Base-by-base conservation (phyloP, 2,113 vertebrate species). In the Epinephelus fuscoguttatus region DNA sequence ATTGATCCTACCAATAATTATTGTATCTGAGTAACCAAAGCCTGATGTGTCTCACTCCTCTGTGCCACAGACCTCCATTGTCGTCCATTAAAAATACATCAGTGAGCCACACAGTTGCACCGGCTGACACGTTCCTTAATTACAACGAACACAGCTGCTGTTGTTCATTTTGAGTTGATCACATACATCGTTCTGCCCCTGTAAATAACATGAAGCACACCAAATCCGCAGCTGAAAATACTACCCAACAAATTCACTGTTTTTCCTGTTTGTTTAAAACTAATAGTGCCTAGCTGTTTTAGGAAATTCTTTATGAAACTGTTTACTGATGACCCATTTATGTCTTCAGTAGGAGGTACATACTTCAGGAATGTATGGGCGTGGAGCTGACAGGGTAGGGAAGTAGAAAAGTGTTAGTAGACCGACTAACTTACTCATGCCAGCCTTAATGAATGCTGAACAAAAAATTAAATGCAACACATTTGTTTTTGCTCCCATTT, bases 11-110 rank as follows among this genome's bases (percentile, higher is more conserved):
- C 12, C 14, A 40, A 55, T 14, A 42, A 70, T 21, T 13, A 25
- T 14, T 42, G 15, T 15, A 49, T 42, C 52, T 71, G 15, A 42
- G 30, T 50, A 6, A 45, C 67, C 67, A 69, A 49, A 25, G 23
- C 9, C 17, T 19, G 27, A 69, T 40, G 4, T 19, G 56, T 56
- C 14, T 25, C n/a, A 56, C 37, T 71, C 14, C 15, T 23, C 33
- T 55, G 23, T 18, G 17, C 23, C 45, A 27, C 13, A 17, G n/a
- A 25, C 40, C 42, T 49, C 42, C n/a, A 67, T 18, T 55, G 10
- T 53, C 53, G 27, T n/a, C 19, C 57, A 72, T 47, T 72, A 27
- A 59, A 45, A 72, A 27, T 37, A 59, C 17, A 59, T 59, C 9
- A 40, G 37, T 57, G 49, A 45, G 21, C n/a, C n/a, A 27, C n/a